phyloP scores from a whole-genome alignment of 2,797 vertebrate species.

The Eurystomus glaucurus region DNA sequence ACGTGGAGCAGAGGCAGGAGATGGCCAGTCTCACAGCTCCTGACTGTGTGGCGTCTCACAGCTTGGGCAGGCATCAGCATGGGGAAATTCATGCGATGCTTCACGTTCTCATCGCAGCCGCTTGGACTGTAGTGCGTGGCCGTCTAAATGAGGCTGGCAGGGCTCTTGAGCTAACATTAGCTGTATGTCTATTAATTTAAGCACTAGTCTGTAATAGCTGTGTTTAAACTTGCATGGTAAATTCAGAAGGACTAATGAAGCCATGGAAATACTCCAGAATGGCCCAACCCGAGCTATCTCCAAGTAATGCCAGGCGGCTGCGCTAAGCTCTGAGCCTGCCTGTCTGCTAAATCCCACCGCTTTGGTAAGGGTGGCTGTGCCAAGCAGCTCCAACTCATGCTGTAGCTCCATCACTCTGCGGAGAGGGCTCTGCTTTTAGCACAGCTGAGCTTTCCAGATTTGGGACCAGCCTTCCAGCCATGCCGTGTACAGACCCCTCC shows the following conservation, averaged over 20 bases:
- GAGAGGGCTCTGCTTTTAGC: constrained; percentile 11
- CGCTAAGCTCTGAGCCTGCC: neutral
- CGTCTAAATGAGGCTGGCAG: neutral
- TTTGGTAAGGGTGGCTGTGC: neutral
- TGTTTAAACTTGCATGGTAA: neutral
- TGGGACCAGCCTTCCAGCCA: neutral
- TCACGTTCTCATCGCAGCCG: rapidly evolving
- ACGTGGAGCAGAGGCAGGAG: neutral
- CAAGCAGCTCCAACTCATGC: neutral
- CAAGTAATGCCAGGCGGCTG: neutral
- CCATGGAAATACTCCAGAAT: neutral
- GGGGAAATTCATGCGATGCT: neutral
- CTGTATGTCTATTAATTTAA: neutral
- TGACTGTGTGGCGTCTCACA: rapidly evolving
- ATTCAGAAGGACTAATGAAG: constrained; percentile 28
- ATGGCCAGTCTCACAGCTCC: neutral
- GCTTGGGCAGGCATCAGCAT: neutral
- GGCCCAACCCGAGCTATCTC: neutral
- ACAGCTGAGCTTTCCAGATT: constrained; percentile 19
- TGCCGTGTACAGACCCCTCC: neutral
- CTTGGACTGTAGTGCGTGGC: neutral
- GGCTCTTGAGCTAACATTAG: neutral
- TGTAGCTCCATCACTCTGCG: neutral
- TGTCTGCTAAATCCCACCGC: neutral
- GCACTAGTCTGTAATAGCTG: neutral